Evolutionary conservation across 2,113 vertebrate species (phyloP).

Genomic region (Penelope pileata): DNA sequence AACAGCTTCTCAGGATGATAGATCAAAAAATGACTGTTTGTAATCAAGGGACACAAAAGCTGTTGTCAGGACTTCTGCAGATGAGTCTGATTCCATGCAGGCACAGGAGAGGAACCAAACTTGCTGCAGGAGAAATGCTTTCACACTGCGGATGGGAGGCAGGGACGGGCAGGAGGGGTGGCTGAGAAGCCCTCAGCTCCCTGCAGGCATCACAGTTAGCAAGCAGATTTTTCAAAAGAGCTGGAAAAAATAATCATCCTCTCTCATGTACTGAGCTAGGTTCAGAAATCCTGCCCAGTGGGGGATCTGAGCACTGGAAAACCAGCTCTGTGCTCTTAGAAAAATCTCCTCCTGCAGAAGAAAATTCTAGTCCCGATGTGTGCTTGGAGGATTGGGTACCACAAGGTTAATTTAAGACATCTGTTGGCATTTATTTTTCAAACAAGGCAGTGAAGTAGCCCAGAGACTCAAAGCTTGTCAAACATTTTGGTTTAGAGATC

Average conservation of each 20-base stretch:
- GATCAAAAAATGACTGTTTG: background rate
- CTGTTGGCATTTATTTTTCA: background rate
- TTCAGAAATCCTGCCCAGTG: conserved; percentile 16
- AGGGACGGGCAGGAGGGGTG: background rate
- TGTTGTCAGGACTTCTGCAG: background rate
- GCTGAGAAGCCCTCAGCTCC: background rate
- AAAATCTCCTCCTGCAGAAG: background rate
- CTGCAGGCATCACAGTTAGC: conserved; percentile 7
- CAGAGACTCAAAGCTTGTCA: background rate
- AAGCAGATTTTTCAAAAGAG: conserved; percentile 14
- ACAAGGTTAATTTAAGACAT: background rate
- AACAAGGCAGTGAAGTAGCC: background rate
- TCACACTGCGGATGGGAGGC: background rate
- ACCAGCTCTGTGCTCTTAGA: background rate
- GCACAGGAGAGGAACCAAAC: background rate
- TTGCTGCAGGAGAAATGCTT: background rate
- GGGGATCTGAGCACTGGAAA: background rate
- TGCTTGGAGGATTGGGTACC: background rate
- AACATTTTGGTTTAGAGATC: background rate
- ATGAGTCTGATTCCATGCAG: background rate
- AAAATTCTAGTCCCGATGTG: background rate
- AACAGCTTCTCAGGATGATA: conserved; percentile 14
- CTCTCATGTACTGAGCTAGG: background rate
- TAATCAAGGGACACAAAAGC: background rate
- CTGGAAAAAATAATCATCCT: background rate